Base-by-base conservation (phyloP, 1,140 invertebrate genomes). In the Cydia fagiglandana region DNA sequence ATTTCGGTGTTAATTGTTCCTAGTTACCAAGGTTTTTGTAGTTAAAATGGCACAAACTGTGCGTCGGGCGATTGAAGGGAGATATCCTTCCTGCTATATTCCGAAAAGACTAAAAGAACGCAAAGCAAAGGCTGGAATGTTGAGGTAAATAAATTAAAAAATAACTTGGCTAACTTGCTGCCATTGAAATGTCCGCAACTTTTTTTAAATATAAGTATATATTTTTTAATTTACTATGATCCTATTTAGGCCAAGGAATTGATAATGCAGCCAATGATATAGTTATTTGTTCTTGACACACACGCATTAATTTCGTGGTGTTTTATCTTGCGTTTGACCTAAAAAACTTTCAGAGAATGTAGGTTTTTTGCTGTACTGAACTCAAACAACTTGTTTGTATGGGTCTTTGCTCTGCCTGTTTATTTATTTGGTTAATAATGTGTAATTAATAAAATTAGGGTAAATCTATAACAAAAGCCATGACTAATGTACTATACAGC, bases 11-110 rank as follows among this genome's bases (percentile, higher is more conserved):
- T 47, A 83, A 81, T 84, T 83, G 78, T 76, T 56, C 79, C 76
- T 82, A 74, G 80, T 78, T 83, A 79, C 80, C 79, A 76, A 74
- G 81, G 76, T 78, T 45, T 73, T 12, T 74, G 77, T 80, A 73
- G 82, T 78, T 9, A 91, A 85, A 86, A 92, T 92, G 89, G 89
- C 91, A 85, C 89, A 91, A 80, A 91, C 91, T 7, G 84, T 91
- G 17, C 83, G 91, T 79, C 85, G 86, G 73, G 84, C 91, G 75
- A 80, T 90, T 13, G 89, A 91, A 77, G 96, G 96, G 75, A 94
- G 93, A 80, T 94, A 95, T 87, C 96, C 96, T 73, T 94, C 96
- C 2, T 97, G 96, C 87, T 96, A 96, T 75, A 94, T 94, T 80
- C 89, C 88, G 73, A 93, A 93, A 78, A 94, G 97, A 79, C 92